A percentile compares a stretch with the other conserved stretches of the same genome.
phyloP scores from a whole-genome alignment of 2,113 vertebrate species.

The Phalacrocorax brasilianus region DNA sequence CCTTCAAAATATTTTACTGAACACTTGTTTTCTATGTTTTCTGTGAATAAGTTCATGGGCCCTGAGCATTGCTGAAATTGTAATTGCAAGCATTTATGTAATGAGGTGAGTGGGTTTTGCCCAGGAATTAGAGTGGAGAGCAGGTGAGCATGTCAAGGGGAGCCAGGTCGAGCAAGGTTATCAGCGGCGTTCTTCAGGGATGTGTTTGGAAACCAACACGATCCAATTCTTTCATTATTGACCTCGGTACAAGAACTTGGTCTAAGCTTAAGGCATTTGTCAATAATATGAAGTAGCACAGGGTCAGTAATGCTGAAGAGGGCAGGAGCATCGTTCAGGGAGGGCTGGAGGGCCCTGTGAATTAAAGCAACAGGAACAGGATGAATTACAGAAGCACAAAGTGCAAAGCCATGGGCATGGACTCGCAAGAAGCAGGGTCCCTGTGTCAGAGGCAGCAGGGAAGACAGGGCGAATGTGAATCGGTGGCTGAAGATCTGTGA shows the following conservation, averaged over 20 bases:
- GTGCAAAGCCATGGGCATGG: not conserved
- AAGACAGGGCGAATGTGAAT: not conserved
- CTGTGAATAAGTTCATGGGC: not conserved
- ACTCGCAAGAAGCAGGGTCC: not conserved
- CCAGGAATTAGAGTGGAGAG: not conserved
- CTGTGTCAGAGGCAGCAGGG: not conserved
- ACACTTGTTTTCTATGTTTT: not conserved
- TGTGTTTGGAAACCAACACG: fast-evolving
- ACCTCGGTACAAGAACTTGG: not conserved
- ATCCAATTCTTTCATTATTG: not conserved
- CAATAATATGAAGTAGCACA: not conserved
- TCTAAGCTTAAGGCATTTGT: not conserved
- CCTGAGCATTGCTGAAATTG: not conserved
- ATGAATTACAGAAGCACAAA: not conserved
- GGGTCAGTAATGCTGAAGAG: not conserved
- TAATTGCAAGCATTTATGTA: not conserved
- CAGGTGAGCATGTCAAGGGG: fast-evolving
- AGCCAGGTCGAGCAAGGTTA: not conserved
- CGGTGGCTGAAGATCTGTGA: not conserved
- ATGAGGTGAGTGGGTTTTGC: not conserved
- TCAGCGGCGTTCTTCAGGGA: not conserved
- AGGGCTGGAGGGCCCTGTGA: not conserved
- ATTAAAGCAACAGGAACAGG: not conserved
- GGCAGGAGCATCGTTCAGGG: not conserved
- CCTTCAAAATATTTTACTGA: not conserved